Conservation (phyloP, 2,113 vertebrate genomes). For the Quiscalus mexicanus region DNA sequence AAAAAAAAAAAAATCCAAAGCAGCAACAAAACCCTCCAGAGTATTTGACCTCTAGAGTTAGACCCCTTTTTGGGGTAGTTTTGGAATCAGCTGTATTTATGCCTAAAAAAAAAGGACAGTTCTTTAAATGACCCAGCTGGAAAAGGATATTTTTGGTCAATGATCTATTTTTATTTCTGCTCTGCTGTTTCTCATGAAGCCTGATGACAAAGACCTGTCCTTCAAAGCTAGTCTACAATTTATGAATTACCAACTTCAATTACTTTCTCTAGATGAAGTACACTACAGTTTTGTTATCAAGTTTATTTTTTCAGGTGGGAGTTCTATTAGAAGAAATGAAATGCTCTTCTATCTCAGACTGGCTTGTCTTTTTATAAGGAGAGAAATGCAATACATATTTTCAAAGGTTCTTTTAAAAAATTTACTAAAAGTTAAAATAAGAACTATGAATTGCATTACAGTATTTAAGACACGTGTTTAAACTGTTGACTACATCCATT, state of each 20-base stretch:
- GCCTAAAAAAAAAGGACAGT: background rate
- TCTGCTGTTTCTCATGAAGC: conserved; percentile 72
- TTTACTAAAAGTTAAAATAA: conserved; percentile 35
- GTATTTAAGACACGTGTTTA: conserved; percentile 28
- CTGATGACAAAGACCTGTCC: conserved; percentile 74
- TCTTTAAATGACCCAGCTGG: conserved; percentile 71
- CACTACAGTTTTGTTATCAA: background rate
- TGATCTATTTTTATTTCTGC: conserved; percentile 79
- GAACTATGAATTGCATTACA: conserved; percentile 26
- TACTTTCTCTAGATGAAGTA: conserved; percentile 48
- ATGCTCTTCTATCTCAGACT: background rate
- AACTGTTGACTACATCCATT: conserved; percentile 59
- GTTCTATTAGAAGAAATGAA: background rate
- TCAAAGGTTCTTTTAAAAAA: conserved; percentile 24
- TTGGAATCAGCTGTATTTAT: conserved; percentile 41
- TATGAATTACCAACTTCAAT: conserved; percentile 76
- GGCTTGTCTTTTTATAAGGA: background rate
- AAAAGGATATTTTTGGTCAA: conserved; percentile 79
- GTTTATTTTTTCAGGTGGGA: background rate
- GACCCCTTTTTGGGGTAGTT: conserved; percentile 2
- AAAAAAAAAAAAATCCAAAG: background rate
- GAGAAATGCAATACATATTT: background rate
- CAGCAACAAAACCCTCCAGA: background rate
- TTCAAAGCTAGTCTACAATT: conserved; percentile 67
- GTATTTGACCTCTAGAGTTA: conserved; percentile 15